These are phyloP conservation scores for Ditylenchus dipsaci DNA, from an alignment of 1,140 invertebrate genomes.

Conservation along the genomic window DNA sequence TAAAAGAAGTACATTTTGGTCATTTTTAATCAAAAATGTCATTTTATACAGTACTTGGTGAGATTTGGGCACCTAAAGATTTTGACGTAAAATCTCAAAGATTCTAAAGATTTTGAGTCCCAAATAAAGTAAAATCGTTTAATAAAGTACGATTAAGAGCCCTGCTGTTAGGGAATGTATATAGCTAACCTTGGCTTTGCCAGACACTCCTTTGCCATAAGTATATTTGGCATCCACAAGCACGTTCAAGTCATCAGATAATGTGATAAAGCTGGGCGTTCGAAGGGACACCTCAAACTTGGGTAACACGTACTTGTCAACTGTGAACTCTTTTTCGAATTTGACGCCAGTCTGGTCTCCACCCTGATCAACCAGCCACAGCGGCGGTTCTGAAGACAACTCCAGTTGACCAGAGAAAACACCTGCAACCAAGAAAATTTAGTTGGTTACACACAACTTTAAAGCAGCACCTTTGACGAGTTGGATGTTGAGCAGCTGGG, in stretches of 20 bases:
- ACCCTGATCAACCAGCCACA: slow-evolving; percentile 52
- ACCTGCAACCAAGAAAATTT: slow-evolving; percentile 16
- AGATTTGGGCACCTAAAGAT: no score
- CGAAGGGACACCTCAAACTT: slow-evolving; percentile 67
- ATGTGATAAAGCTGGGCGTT: slow-evolving; percentile 65
- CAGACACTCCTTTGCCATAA: slow-evolving; percentile 71
- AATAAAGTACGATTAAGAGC: no score
- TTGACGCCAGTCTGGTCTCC: slow-evolving; percentile 49
- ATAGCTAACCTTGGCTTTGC: slow-evolving; percentile 57
- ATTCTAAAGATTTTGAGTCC: no score
- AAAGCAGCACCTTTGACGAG: slow-evolving; percentile 35
- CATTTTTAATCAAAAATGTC: no score
- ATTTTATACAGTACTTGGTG: no score
- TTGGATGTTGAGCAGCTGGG: slow-evolving; percentile 35
- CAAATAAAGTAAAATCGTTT: no score
- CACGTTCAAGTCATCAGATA: slow-evolving; percentile 63
- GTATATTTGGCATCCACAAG: slow-evolving; percentile 69
- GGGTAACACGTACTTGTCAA: slow-evolving; percentile 64
- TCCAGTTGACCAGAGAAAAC: slow-evolving; percentile 45
- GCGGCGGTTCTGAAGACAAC: slow-evolving; percentile 54
- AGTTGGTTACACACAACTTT: background rate
- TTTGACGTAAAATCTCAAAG: no score
- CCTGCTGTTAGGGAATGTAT: no score
- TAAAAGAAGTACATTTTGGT: no score
- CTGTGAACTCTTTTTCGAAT: slow-evolving; percentile 59